Evolutionary conservation across 2,888 invertebrate species (phyloP).

Genomic region (Machimus rusticus): DNA sequence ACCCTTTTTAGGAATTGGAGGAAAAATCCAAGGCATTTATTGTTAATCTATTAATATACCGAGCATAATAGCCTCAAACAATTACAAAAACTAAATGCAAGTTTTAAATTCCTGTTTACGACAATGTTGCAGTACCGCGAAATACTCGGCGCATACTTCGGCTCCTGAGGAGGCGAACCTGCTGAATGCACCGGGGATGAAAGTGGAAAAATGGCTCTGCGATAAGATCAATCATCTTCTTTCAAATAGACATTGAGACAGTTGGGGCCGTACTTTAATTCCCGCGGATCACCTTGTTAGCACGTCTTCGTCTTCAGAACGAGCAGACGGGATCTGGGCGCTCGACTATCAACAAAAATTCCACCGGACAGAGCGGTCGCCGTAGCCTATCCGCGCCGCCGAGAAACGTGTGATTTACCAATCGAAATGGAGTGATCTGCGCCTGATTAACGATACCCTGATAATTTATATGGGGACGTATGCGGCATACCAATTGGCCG

Average conservation of each 20-base stretch:
- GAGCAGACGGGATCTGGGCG: not conserved
- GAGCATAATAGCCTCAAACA: not conserved
- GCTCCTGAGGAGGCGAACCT: not conserved
- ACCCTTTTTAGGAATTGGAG: not conserved
- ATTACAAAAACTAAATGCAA: not conserved
- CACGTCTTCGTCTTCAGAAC: not conserved
- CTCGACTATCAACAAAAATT: not conserved
- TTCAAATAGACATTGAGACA: not conserved
- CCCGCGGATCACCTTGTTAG: not conserved
- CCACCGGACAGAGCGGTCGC: not conserved
- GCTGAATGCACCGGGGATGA: not conserved
- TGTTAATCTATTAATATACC: not conserved
- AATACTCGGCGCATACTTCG: not conserved
- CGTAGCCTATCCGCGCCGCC: not conserved
- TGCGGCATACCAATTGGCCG: conserved; percentile 17
- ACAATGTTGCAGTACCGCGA: not conserved
- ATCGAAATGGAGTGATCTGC: conserved; percentile 3
- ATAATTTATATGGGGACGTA: conserved; percentile 6
- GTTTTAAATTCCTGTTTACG: not conserved
- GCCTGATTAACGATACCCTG: not conserved
- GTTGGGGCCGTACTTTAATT: not conserved
- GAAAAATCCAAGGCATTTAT: not conserved
- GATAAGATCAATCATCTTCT: not conserved
- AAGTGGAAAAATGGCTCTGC: not conserved
- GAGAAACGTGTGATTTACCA: conserved; percentile 18